A percentile compares a stretch with the other conserved stretches of the same genome.
phyloP scores from a whole-genome alignment of 2,113 vertebrate species.

The Phylloscopus trochilus region DNA sequence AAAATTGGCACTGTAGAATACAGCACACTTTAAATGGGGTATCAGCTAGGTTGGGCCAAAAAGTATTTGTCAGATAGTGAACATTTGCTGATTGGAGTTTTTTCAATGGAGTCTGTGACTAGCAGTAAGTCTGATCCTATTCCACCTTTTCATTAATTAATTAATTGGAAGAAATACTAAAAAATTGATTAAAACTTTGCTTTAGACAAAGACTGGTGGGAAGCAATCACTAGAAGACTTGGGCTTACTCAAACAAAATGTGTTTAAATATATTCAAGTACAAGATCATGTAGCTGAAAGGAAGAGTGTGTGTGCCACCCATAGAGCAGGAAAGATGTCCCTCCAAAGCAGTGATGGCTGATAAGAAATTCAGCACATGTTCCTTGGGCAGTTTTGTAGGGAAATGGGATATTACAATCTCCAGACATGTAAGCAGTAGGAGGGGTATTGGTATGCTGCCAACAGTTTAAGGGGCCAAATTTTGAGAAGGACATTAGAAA shows the following conservation, averaged over 20 bases:
- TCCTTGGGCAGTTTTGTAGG: background rate
- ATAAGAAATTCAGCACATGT: background rate
- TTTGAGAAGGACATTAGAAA: constrained; percentile 12
- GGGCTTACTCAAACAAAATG: background rate
- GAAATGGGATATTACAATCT: background rate
- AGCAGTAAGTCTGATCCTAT: background rate
- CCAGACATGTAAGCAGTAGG: background rate
- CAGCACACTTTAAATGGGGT: background rate
- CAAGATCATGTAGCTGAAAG: background rate
- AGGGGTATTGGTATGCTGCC: background rate
- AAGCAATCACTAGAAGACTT: background rate
- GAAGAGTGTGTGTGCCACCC: background rate
- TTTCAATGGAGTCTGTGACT: background rate
- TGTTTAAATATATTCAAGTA: background rate
- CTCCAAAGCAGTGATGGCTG: accelerated
- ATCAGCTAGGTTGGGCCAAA: background rate
- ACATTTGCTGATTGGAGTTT: background rate
- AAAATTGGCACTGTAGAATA: background rate
- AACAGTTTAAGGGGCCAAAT: background rate
- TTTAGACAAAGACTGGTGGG: background rate
- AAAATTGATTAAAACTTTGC: background rate
- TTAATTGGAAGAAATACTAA: background rate
- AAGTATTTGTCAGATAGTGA: background rate
- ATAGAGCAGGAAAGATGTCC: background rate
- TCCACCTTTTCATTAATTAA: background rate